These are phyloP conservation scores for Brachymystax lenok DNA, from an alignment of 2,797 vertebrate species.

Conservation along the genomic window DNA sequence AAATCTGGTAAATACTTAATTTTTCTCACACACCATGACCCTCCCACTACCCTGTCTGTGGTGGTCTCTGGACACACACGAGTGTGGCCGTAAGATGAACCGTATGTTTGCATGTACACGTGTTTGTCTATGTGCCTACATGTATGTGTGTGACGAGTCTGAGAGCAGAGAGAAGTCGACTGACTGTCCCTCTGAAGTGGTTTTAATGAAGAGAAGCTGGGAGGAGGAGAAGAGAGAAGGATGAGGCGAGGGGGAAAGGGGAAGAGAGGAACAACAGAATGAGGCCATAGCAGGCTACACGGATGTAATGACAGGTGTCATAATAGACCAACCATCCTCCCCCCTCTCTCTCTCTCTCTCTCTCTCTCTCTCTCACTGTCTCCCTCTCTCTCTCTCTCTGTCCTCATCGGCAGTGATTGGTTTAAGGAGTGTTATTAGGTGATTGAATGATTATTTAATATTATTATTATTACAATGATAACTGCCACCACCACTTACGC, in stretches of 20 bases:
- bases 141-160: neutral
- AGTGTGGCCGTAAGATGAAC: neutral
- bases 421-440: slow-evolving; percentile 48
- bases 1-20: too few species aligned
- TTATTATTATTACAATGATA: neutral
- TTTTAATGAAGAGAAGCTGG: neutral
- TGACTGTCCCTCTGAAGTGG: neutral
- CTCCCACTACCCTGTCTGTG: neutral
- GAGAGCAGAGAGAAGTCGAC: neutral
- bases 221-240: neutral
- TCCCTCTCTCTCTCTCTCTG: neutral
- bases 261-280: neutral
- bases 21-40: neutral
- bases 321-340: neutral
- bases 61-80: neutral
- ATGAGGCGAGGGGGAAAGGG: neutral
- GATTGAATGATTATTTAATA: slow-evolving; percentile 53
- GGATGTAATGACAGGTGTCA: neutral
- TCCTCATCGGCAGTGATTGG: neutral
- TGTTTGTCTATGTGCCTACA: neutral
- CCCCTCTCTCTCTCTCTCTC: neutral
- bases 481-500: neutral
- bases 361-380: neutral
- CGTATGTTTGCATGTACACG: neutral
- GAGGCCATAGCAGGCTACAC: neutral